Conservation (phyloP, 2,888 invertebrate species). For the Sphecodes monilicornis region DNA sequence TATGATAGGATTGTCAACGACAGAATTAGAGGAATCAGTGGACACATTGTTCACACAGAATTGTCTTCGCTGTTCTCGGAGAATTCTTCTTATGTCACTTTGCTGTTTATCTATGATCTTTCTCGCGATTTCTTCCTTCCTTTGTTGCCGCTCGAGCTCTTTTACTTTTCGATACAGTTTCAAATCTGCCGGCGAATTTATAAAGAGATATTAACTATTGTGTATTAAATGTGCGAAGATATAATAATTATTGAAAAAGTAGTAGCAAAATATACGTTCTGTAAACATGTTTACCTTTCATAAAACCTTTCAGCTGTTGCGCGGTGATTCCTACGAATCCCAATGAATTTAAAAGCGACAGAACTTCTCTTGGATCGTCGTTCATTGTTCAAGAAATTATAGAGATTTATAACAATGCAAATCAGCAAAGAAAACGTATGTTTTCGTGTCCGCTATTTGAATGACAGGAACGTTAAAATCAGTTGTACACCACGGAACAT, state of each 20-base stretch:
- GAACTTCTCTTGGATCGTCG: slow-evolving; percentile 89
- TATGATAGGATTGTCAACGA: slow-evolving; percentile 68
- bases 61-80: slow-evolving; percentile 53
- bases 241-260: background rate
- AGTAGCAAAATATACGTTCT: slow-evolving; percentile 9
- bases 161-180: slow-evolving; percentile 87
- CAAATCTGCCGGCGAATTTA: slow-evolving; percentile 86
- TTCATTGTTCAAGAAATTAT: slow-evolving; percentile 42
- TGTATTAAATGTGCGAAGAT: background rate
- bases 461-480: slow-evolving; percentile 38
- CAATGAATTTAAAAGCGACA: slow-evolving; percentile 90
- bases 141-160: slow-evolving; percentile 85
- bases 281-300: slow-evolving; percentile 87
- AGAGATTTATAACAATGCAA: slow-evolving; percentile 26
- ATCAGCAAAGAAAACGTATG: background rate
- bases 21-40: slow-evolving; percentile 50
- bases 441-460: slow-evolving; percentile 34
- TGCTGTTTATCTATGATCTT: slow-evolving; percentile 76
- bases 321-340: slow-evolving; percentile 91
- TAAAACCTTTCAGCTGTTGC: slow-evolving; percentile 91
- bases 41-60: slow-evolving; percentile 20
- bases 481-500: background rate
- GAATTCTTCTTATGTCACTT: slow-evolving; percentile 66
- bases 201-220: background rate
- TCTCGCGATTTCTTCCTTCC: slow-evolving; percentile 77